These are phyloP conservation scores for Mya arenaria DNA, from an alignment of 1,140 invertebrate genomes.

Conservation along the genomic window DNA sequence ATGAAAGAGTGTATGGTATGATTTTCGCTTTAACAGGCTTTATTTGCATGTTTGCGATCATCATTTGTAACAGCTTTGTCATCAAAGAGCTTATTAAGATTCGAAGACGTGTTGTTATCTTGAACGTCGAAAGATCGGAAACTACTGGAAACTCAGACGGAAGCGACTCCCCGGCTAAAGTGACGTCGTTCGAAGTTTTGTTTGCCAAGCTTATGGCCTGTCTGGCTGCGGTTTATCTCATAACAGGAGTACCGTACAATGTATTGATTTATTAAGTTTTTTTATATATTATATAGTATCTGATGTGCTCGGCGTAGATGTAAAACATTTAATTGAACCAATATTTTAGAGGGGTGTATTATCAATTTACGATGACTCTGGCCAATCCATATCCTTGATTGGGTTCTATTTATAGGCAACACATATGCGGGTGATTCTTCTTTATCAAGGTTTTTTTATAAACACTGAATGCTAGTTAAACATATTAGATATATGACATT, in stretches of 20 bases:
- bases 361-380: too few relatives aligned
- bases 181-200: conserved; percentile 37
- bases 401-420: too few relatives aligned
- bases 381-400: too few relatives aligned
- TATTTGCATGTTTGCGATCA: not conserved
- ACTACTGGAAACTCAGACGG: not conserved
- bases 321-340: too few relatives aligned
- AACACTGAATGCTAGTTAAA: too few relatives aligned
- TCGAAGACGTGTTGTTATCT: not conserved
- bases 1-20: conserved; percentile 14
- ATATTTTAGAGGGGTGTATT: too few relatives aligned
- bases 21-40: conserved; percentile 1
- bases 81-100: conserved; percentile 13
- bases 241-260: conserved; percentile 29
- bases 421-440: too few relatives aligned
- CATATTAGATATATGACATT: too few relatives aligned
- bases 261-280: too few relatives aligned
- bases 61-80: conserved; percentile 6
- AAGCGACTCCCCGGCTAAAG: not conserved
- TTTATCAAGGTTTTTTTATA: too few relatives aligned
- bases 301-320: too few relatives aligned
- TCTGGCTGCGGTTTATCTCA: conserved; percentile 24
- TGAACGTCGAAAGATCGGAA: not conserved
- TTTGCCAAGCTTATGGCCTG: conserved; percentile 46
- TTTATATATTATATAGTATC: too few relatives aligned